Evolutionary conservation across 2,888 invertebrate genomes (phyloP), one percentile per base, ranked within the genome.

Genomic region (Chaetogeoica ovagalla): DNA sequence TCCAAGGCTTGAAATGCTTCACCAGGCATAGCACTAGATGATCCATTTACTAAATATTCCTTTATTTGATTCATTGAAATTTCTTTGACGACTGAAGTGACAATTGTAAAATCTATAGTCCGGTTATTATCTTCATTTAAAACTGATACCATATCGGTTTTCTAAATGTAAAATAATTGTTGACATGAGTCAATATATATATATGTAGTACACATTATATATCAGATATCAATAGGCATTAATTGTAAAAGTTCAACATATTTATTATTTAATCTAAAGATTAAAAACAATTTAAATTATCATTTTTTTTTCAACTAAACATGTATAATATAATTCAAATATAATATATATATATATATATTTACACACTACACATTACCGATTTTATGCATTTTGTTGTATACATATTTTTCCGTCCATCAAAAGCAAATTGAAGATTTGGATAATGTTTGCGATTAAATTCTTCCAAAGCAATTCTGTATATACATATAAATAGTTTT

Each of bases 1-100:
- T 97, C 96, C 55, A 97, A 86, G n/a, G 93, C 94, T 85, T 94
- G 94, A 21, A 93, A 86, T 0, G 89, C 90, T 82, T 89, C 89
- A 77, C 89, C 89, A 0, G 91, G 90, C 0, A 88, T 86, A 13
- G 84, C 85, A 13, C 87, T 83, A 0, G 88, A 87, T 1, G 87
- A 85, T 0, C 87, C 86, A 2, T 66, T 83, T 59, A 82, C 82
- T 87, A 89, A 81, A 72, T 85, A 84, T 13, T 77, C 83, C 9
- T 55, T 60, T n/a, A 84, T 57, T 37, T 65, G 62, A 21, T 23
- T 23, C 71, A 82, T 66, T 3, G n/a, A 30, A 13, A 82, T 72
- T 17, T 4, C n/a, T n/a, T 82, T 76, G 0, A 89, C 91, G 83
- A 86, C 86, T 83, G 90, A 89, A 3, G 91, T 84, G 0, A 86